Conservation (phyloP, 2,113 vertebrate genomes). For the Lophochroa leadbeateri region DNA sequence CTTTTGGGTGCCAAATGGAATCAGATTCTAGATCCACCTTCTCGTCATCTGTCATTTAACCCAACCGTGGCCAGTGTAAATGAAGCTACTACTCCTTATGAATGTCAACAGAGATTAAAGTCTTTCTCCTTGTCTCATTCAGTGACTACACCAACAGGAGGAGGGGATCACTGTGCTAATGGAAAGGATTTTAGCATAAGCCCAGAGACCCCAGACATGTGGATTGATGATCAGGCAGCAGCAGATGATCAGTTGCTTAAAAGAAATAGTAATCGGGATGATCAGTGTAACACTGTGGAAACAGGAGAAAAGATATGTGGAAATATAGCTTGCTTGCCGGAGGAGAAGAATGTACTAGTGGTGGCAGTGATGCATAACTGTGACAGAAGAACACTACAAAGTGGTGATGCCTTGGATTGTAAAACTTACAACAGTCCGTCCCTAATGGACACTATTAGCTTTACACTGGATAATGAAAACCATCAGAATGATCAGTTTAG, state of each 20-base stretch:
- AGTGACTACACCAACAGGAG: constrained; percentile 52
- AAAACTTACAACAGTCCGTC: constrained; percentile 72
- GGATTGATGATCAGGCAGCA: constrained; percentile 83
- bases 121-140: constrained; percentile 76
- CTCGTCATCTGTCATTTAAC: constrained; percentile 83
- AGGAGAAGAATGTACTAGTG: constrained; percentile 79
- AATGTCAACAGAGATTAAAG: constrained; percentile 84
- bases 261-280: constrained; percentile 62
- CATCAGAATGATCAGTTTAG: constrained; percentile 70
- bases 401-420: constrained; percentile 69
- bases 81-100: constrained; percentile 78
- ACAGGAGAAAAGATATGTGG: constrained; percentile 68
- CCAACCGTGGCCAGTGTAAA: constrained; percentile 78
- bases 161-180: constrained; percentile 72
- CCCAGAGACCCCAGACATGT: constrained; percentile 76
- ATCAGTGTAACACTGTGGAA: constrained; percentile 64
- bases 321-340: constrained; percentile 66
- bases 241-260: constrained; percentile 75
- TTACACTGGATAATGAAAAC: constrained; percentile 77
- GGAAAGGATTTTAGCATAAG: constrained; percentile 75
- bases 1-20: constrained; percentile 93
- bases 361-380: constrained; percentile 81
- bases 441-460: constrained; percentile 72
- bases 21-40: constrained; percentile 89
- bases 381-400: constrained; percentile 72